phyloP scores from a whole-genome alignment of 2,888 invertebrate genomes.

The Catocala sponsa region DNA sequence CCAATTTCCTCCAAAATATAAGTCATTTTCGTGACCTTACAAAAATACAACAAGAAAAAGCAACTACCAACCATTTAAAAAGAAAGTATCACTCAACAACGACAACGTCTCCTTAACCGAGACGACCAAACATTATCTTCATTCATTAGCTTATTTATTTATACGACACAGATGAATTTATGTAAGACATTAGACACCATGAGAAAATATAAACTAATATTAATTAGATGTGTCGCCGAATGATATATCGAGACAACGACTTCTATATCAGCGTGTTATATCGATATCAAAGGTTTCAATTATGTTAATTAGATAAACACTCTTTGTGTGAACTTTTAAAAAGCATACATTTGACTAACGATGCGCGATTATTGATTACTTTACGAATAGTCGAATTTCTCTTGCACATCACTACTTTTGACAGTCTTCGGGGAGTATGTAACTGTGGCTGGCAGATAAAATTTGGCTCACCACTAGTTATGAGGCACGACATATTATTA shows the following conservation, averaged over 20 bases:
- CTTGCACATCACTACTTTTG: too few species aligned
- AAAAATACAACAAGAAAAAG: not conserved
- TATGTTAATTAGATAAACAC: constrained; percentile 2
- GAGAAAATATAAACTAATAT: constrained; percentile 36
- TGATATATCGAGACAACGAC: constrained; percentile 33
- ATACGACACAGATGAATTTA: constrained; percentile 42
- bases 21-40: too few species aligned
- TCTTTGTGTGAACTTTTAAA: not conserved
- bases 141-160: constrained; percentile 47
- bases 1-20: too few species aligned
- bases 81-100: constrained; percentile 5
- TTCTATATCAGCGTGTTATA: constrained; percentile 1
- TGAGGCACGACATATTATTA: too few species aligned
- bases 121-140: constrained; percentile 30
- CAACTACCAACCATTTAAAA: not conserved
- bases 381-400: too few species aligned
- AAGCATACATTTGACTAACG: too few species aligned
- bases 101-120: constrained; percentile 30
- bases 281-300: constrained; percentile 1
- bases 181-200: constrained; percentile 41
- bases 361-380: too few species aligned
- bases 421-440: too few species aligned
- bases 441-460: too few species aligned
- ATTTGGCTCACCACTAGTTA: too few species aligned
- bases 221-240: constrained; percentile 41